Base-by-base conservation (phyloP, 2,113 vertebrate genomes). In the Cinclus mexicanus region DNA sequence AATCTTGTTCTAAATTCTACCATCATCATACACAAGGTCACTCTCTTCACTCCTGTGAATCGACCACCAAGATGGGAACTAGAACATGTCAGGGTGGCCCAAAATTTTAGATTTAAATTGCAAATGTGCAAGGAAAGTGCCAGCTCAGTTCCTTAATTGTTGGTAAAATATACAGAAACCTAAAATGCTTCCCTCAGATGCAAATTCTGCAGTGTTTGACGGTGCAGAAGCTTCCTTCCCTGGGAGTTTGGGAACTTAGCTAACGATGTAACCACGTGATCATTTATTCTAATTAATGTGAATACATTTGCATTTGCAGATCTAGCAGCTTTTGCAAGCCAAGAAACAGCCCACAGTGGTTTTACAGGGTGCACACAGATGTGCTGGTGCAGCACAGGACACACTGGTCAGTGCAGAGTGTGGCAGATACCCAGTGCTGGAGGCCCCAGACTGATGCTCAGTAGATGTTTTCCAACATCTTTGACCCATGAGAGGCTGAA, bases 221-320 rank as follows among this genome's bases (percentile, higher is more conserved):
- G 24, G 56, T 26, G 67, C 70, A 92, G 72, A 87, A 88, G 2
- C 37, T 85, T 85, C 63, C 63, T 80, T 88, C 57, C 47, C 59
- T 65, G 67, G 88, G 85, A 92, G 46, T 70, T 53, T 57, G 71
- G 63, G 82, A 87, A 83, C 63, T 63, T 68, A 75, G 65, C 85
- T 92, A 95, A 71, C 14, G 18, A 77, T 65, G 67, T 37, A 83
- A 46, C 50, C 39, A 65, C 42, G 76, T 74, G 59, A 46, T 74
- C 50, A 65, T 94, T 83, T 77, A 86, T 92, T 93, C 59, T 77
- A 88, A 90, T 93, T 80, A 90, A 80, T 70, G 35, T 35, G 67
- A 88, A 92, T 59, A 69, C 3, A 91, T 97, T 90, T 93, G 68
- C 74, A 89, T 87, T 82, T 93, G 69, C 60, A 88, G 47, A 84